Evolutionary conservation across 2,113 vertebrate species (phyloP), one percentile per base, ranked within the genome.

Genomic region (Periophthalmus modestus): DNA sequence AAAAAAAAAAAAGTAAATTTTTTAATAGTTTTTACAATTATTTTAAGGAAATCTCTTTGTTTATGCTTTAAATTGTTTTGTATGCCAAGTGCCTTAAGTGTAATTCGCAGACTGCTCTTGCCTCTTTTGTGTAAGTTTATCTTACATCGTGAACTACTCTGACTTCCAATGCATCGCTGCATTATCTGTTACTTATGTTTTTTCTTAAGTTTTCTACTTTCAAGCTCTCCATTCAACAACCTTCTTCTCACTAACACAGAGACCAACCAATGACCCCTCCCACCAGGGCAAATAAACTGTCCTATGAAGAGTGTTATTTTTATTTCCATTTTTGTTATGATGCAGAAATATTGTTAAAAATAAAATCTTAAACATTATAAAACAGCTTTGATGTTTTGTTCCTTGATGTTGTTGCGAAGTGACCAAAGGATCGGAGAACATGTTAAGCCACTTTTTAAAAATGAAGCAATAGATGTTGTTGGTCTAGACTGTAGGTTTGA

Each of bases 71-170:
- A 82, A 77, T 55, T 78, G 75, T 69, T 21, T 73, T 85, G 70
- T 87, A 82, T 58, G 79, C 88, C 65, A 89, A 91, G 89, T 93
- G 87, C 90, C 89, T 92, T 91, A 90, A 85, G 62, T 88, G 87
- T 89, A 77, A 85, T 65, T 70, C 81, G 66, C 71, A 63, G 70
- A 83, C 73, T 80, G 72, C 78, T 73, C 74, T 70, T 54, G 87
- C 67, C 72, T 78, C 61, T 82, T 78, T 76, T 34, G 59, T 72
- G 73, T 82, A 65, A 39, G 34, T 86, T 74, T 81, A 55, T 54
- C 55, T 82, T 71, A 54, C 57, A 36, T 75, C 33, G 68, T 55
- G 48, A 52, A 19, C 68, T 58, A 52, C 21, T 55, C 33, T 73
- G 58, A 66, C 14, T 46, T 48, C 66, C 14, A 18, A 72, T 68